Conservation (phyloP, 2,113 vertebrate genomes). For the Motacilla alba region DNA sequence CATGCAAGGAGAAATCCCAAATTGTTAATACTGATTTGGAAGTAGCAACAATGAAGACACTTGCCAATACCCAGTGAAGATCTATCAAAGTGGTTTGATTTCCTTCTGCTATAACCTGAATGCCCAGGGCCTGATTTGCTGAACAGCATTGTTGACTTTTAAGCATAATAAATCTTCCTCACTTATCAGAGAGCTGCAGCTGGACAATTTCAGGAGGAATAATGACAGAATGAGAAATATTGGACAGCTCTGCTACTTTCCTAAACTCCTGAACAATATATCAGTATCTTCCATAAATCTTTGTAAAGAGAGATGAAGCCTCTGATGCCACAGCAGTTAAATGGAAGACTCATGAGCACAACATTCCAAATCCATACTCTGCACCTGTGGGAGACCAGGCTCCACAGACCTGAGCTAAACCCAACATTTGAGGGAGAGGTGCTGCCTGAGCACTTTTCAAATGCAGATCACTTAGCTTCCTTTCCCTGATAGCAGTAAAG, state of each 20-base stretch:
- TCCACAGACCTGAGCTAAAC: neutral
- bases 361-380: neutral
- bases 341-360: neutral
- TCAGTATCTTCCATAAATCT: neutral
- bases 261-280: neutral
- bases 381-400: neutral
- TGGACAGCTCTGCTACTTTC: neutral
- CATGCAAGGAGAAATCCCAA: neutral
- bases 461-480: neutral
- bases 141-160: neutral
- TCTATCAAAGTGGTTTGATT: neutral
- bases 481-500: neutral
- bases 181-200: neutral
- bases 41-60: neutral
- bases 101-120: neutral
- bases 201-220: neutral
- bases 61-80: neutral
- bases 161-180: neutral
- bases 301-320: neutral
- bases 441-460: neutral
- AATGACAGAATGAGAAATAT: neutral
- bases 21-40: neutral
- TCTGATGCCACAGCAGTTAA: neutral
- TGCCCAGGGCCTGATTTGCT: neutral
- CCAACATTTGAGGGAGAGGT: neutral